A percentile compares a stretch with the other conserved stretches of the same genome.
Evolutionary conservation across 2,888 invertebrate genomes (phyloP).

Genomic region (Eupithecia subfuscata): DNA sequence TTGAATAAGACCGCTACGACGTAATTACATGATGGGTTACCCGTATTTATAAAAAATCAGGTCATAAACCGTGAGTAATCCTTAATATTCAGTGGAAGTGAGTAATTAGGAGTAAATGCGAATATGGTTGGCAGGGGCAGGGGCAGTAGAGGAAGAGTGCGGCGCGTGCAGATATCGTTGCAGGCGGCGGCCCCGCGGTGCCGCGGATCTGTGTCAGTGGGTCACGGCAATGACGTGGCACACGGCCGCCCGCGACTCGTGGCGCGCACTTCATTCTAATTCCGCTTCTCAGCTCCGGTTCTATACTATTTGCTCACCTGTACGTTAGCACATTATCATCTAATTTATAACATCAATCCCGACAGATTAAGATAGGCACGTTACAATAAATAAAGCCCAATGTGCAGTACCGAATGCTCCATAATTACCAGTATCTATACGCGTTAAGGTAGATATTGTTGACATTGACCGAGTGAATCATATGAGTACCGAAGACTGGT

Average conservation of each 20-base stretch:
- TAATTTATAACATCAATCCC: slow-evolving; percentile 26
- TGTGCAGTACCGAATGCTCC: slow-evolving; percentile 15
- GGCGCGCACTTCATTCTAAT: slow-evolving; percentile 81
- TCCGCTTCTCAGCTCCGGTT: slow-evolving; percentile 72
- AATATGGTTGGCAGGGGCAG: slow-evolving; percentile 52
- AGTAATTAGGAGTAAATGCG: slow-evolving; percentile 44
- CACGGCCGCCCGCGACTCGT: slow-evolving; percentile 69
- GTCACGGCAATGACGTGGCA: slow-evolving; percentile 87
- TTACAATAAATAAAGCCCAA: slow-evolving; percentile 15
- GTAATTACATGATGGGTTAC: not conserved
- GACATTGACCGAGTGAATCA: slow-evolving; percentile 76
- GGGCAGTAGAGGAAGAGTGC: slow-evolving; percentile 71
- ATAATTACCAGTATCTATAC: slow-evolving; percentile 46
- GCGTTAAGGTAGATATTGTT: slow-evolving; percentile 48
- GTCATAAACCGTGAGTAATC: slow-evolving; percentile 17
- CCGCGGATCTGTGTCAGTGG: slow-evolving; percentile 87
- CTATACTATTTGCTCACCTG: slow-evolving; percentile 36
- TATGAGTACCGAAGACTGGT: slow-evolving; percentile 57
- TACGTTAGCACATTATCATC: slow-evolving; percentile 26
- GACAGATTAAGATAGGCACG: slow-evolving; percentile 17
- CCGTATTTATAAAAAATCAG: slow-evolving; percentile 5
- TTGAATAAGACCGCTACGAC: not conserved
- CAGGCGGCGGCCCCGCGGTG: slow-evolving; percentile 85
- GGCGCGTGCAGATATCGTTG: slow-evolving; percentile 81
- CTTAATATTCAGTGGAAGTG: slow-evolving; percentile 34